Conservation (phyloP, 2,888 invertebrate species). For the Atherix ibis region DNA sequence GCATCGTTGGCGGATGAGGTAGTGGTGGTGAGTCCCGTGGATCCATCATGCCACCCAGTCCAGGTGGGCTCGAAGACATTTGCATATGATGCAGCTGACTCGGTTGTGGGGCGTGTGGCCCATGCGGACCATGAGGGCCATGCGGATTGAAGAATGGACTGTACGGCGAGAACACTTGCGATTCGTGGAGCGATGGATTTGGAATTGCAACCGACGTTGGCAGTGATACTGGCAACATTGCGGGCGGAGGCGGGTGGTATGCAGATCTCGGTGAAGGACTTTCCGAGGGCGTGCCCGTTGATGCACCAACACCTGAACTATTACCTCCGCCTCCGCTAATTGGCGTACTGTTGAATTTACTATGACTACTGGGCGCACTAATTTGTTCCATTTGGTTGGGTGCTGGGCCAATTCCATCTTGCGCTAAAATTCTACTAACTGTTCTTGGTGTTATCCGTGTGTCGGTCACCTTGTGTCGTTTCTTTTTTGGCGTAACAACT, state of each 20-base stretch:
- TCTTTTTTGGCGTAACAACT: slow-evolving; percentile 90
- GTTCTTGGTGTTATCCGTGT: slow-evolving; percentile 83
- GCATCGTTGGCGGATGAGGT: slow-evolving; percentile 68
- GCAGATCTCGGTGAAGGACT: slow-evolving; percentile 56
- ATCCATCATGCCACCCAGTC: slow-evolving; percentile 44
- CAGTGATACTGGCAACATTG: slow-evolving; percentile 74
- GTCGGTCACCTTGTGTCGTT: slow-evolving; percentile 93
- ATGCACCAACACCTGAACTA: slow-evolving; percentile 8
- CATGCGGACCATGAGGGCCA: slow-evolving; percentile 33
- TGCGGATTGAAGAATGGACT: slow-evolving; percentile 70
- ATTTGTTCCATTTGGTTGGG: slow-evolving; percentile 22
- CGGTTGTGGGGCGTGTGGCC: slow-evolving; percentile 32
- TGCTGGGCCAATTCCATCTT: slow-evolving; percentile 61
- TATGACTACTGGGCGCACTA: slow-evolving; percentile 6
- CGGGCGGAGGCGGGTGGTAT: slow-evolving; percentile 42
- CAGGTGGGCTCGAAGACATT: slow-evolving; percentile 40
- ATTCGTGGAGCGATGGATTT: slow-evolving; percentile 88
- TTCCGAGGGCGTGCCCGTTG: slow-evolving; percentile 34
- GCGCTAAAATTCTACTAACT: slow-evolving; percentile 70
- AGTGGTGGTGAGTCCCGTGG: slow-evolving; percentile 71
- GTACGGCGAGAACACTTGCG: slow-evolving; percentile 84
- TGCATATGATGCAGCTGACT: slow-evolving; percentile 33
- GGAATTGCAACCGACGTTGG: slow-evolving; percentile 94
- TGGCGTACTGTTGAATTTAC: slow-evolving; percentile 9
- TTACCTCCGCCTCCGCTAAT: slow-evolving; percentile 9